Conservation (phyloP, 2,113 vertebrate genomes). For the Euleptes europaea region DNA sequence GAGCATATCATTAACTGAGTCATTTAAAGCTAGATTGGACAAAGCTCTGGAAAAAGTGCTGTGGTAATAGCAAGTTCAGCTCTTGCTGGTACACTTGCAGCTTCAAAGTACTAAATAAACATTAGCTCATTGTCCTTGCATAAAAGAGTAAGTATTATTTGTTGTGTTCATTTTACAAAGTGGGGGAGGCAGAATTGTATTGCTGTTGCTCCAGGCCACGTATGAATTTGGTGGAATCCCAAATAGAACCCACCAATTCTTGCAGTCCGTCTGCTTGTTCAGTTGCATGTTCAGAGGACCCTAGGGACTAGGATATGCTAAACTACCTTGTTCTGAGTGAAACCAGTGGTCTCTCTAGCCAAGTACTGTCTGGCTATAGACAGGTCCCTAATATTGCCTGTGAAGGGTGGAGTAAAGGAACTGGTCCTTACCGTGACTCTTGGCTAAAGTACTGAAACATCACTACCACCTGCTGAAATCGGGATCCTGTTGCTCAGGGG, state of each 20-base stretch:
- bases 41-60: slow-evolving; percentile 30
- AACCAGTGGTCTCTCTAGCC: background rate
- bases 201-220: background rate
- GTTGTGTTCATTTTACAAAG: slow-evolving; percentile 25
- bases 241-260: background rate
- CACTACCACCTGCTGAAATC: background rate
- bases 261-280: background rate
- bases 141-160: slow-evolving; percentile 21
- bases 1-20: slow-evolving; percentile 31
- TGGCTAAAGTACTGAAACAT: background rate
- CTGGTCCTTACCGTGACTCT: background rate
- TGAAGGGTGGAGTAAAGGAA: background rate
- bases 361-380: background rate
- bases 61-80: slow-evolving; percentile 24
- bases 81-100: slow-evolving; percentile 32
- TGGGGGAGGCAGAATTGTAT: background rate
- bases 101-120: slow-evolving; percentile 30
- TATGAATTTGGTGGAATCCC: background rate
- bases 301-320: background rate
- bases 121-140: slow-evolving; percentile 31
- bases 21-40: slow-evolving; percentile 33
- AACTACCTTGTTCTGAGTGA: background rate
- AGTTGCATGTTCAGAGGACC: background rate
- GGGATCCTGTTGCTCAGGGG: background rate
- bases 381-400: background rate